Conservation (phyloP, 2,888 invertebrate genomes). For the Metellina segmentata region DNA sequence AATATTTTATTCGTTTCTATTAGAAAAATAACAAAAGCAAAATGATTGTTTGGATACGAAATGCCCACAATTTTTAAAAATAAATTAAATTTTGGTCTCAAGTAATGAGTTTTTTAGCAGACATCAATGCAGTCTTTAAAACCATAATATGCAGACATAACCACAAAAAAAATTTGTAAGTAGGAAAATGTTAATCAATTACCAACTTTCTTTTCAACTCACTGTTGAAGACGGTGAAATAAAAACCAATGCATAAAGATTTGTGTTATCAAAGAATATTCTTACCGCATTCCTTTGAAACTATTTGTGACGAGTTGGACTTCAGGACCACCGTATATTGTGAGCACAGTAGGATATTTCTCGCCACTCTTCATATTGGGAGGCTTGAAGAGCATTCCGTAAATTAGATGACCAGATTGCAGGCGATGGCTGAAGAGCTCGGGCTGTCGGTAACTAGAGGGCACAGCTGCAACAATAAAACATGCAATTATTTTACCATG, state of each 20-base stretch:
- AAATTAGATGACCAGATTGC: slow-evolving; percentile 86
- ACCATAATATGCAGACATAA: no score
- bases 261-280: background rate
- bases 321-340: slow-evolving; percentile 99
- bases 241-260: background rate
- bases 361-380: slow-evolving; percentile 82
- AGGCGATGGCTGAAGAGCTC: slow-evolving; percentile 88
- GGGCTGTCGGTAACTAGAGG: slow-evolving; percentile 82
- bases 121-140: no score
- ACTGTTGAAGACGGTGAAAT: background rate
- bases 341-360: slow-evolving; percentile 95
- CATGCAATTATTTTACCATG: background rate
- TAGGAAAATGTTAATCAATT: background rate
- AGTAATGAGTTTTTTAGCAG: no score
- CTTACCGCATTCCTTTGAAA: slow-evolving; percentile 87
- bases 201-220: background rate
- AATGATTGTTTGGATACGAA: no score
- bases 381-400: slow-evolving; percentile 93
- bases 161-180: background rate
- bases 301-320: slow-evolving; percentile 98
- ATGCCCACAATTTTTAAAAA: no score
- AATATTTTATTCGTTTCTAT: no score
- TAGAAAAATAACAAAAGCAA: no score
- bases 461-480: slow-evolving; percentile 43
- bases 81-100: no score